Percentiles rank a stretch among this genome's conserved stretches.
These are phyloP conservation scores for Oeneis ivallda DNA, from an alignment of 2,888 invertebrate species.

Conservation along the genomic window DNA sequence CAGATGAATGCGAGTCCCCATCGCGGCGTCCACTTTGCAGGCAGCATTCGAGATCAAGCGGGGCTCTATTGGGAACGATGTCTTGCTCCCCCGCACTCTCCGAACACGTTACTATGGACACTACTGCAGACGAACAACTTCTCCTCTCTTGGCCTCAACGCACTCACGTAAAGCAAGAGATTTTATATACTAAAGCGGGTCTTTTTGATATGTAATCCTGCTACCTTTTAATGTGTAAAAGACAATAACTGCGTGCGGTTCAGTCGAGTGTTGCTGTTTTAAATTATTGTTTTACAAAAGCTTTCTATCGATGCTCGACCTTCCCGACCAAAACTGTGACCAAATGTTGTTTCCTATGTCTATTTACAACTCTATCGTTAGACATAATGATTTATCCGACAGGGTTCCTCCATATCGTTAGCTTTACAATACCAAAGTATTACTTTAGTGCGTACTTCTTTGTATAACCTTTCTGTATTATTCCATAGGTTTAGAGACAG, in stretches of 20 bases:
- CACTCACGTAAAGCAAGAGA: slow-evolving; percentile 57
- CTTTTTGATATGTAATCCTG: slow-evolving; percentile 34
- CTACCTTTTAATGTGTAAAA: slow-evolving; percentile 49
- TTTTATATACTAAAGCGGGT: slow-evolving; percentile 67
- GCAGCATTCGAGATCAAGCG: slow-evolving; percentile 75
- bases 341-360: slow-evolving; percentile 68
- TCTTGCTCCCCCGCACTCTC: slow-evolving; percentile 74
- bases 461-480: slow-evolving; percentile 65
- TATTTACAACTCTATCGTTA: slow-evolving; percentile 68
- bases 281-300: slow-evolving; percentile 53
- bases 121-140: slow-evolving; percentile 72
- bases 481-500: slow-evolving; percentile 69
- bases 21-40: slow-evolving; percentile 75
- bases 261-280: slow-evolving; percentile 63
- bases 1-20: slow-evolving; percentile 85
- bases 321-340: slow-evolving; percentile 67
- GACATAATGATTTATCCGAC: slow-evolving; percentile 74
- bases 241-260: slow-evolving; percentile 72
- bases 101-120: slow-evolving; percentile 57
- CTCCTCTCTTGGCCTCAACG: slow-evolving; percentile 81
- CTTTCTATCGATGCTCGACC: slow-evolving; percentile 66
- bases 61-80: slow-evolving; percentile 72
- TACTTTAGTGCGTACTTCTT: slow-evolving; percentile 68
- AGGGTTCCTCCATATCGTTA: slow-evolving; percentile 82
- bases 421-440: slow-evolving; percentile 78